Evolutionary conservation across 2,888 invertebrate species (phyloP), one percentile per base, ranked within the genome.

Genomic region (Acrocera orbiculus): DNA sequence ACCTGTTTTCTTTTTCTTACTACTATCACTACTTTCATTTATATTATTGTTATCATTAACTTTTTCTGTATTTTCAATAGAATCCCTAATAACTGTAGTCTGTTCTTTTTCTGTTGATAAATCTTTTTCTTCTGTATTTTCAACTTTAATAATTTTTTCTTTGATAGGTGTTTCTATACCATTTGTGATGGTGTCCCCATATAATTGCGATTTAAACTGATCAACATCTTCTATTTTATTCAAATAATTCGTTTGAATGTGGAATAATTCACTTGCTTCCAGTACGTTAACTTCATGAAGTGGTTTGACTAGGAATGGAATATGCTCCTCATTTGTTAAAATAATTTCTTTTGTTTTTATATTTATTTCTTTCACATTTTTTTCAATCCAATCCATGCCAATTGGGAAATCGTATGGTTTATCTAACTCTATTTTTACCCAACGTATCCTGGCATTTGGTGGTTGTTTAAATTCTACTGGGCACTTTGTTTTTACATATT

Each of bases 301-400:
- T 4, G 24, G 10, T 33, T 33, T 38, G 14, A 15, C 16, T 10
- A 30, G n/a, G 25, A 38, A 38, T 11, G 34, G 25, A 27, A 36
- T 11, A 9, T 10, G 30, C 4, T 20, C 30, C 9, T 30, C 27
- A 23, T 30, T 36, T 1, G 4, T 28, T 6, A 35, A 8, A 8
- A 23, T 20, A 13, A 36, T 20, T 33, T 35, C 30, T 26, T 40
- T 14, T 6, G 33, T 31, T 25, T 19, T 7, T 9, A 40, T 30
- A n/a, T 30, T 26, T 16, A 40, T 38, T 27, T 16, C 8, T 24
- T 27, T 35, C 5, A 40, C 32, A 29, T 40, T 37, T 24, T 36
- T 38, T 11, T 28, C 11, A 8, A 37, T 26, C 37, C 38, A 40
- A 16, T 36, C 40, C 30, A 38, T 40, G 17, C 31, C 34, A 13